Conservation (phyloP, 2,113 vertebrate genomes). For the Cottus gobio region DNA sequence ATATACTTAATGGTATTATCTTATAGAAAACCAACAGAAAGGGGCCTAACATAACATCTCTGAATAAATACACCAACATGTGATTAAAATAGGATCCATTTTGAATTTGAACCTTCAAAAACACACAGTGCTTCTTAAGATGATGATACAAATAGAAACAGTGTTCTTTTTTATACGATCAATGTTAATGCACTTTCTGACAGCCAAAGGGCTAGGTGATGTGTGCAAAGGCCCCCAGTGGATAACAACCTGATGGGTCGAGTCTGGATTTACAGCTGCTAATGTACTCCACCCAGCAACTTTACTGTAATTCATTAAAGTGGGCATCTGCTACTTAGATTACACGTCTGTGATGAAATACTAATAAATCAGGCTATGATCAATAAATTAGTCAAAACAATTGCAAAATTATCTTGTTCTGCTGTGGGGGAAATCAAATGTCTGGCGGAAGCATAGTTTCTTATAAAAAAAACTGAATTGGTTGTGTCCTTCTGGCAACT, state of each 20-base stretch:
- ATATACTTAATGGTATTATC: slow-evolving; percentile 17
- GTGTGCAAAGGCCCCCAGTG: slow-evolving; percentile 10
- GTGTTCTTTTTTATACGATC: slow-evolving; percentile 52
- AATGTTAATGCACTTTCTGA: slow-evolving; percentile 62
- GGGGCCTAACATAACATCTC: background rate
- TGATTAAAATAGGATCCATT: slow-evolving; percentile 9
- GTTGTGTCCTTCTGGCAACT: background rate
- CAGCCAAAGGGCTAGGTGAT: slow-evolving; percentile 27
- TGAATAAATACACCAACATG: slow-evolving; percentile 8
- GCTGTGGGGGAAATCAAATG: background rate
- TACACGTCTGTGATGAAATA: background rate
- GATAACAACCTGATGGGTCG: slow-evolving; percentile 28
- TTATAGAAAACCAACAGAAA: background rate
- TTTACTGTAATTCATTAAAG: slow-evolving; percentile 16
- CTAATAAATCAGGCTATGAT: background rate
- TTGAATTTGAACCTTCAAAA: slow-evolving; percentile 10
- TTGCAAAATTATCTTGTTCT: slow-evolving; percentile 7
- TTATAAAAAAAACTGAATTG: background rate
- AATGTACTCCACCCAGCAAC: slow-evolving; percentile 22
- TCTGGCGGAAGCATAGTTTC: background rate
- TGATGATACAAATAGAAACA: slow-evolving; percentile 5
- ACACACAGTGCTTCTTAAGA: slow-evolving; percentile 8
- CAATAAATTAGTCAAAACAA: slow-evolving; percentile 7
- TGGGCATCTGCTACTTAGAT: slow-evolving; percentile 13
- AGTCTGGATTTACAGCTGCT: slow-evolving; percentile 40